phyloP scores from a whole-genome alignment of 2,888 invertebrate genomes.

The Marasmarcha lunaedactyla region DNA sequence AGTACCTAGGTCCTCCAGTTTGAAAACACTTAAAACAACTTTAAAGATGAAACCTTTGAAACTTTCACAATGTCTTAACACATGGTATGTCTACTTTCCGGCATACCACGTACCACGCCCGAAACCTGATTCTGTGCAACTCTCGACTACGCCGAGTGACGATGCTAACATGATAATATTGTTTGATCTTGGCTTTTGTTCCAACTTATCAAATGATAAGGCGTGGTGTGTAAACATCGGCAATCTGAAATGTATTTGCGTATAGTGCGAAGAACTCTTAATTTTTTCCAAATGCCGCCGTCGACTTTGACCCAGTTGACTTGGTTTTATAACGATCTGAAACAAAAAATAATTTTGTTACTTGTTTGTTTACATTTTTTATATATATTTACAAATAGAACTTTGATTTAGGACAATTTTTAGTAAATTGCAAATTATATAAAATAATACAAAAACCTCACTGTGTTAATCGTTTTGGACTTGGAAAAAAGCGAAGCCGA shows the following conservation, averaged over 20 bases:
- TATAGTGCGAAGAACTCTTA: slow-evolving; percentile 49
- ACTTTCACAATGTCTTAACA: not conserved
- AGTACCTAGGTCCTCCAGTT: slow-evolving; percentile 63
- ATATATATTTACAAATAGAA: too few species aligned
- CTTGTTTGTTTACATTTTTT: too few species aligned
- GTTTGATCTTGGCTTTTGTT: slow-evolving; percentile 63
- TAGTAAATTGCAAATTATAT: too few species aligned
- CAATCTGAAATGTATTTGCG: slow-evolving; percentile 60
- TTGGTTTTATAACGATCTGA: not conserved
- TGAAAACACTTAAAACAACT: slow-evolving; percentile 29
- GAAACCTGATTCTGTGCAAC: slow-evolving; percentile 40
- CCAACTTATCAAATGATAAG: slow-evolving; percentile 67
- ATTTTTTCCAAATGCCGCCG: slow-evolving; percentile 43
- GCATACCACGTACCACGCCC: slow-evolving; percentile 7
- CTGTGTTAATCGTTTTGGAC: too few species aligned
- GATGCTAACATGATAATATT: slow-evolving; percentile 62
- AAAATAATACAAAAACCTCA: too few species aligned
- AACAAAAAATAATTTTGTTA: not conserved
- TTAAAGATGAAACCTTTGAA: slow-evolving; percentile 28
- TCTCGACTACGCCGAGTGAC: slow-evolving; percentile 40
- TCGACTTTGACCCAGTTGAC: slow-evolving; percentile 15
- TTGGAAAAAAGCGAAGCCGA: too few species aligned
- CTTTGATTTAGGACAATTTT: too few species aligned
- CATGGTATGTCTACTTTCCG: slow-evolving; percentile 3
- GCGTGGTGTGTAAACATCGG: slow-evolving; percentile 55